phyloP scores from a whole-genome alignment of 2,797 vertebrate genomes.

The Naso thynnoides region DNA sequence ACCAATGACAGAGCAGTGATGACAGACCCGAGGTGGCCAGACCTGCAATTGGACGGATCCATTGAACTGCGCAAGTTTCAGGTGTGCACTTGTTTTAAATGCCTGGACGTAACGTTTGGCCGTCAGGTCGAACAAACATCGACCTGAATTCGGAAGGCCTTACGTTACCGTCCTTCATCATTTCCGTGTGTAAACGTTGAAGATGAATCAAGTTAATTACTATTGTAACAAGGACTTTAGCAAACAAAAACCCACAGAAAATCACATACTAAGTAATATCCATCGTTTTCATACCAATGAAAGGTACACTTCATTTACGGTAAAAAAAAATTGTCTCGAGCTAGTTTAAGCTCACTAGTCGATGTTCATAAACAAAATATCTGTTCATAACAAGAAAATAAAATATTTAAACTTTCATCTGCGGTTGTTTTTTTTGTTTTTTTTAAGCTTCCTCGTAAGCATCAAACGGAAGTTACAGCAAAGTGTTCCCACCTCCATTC shows the following conservation, averaged over 20 bases:
- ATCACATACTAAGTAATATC: not conserved
- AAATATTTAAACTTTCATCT: too few species aligned
- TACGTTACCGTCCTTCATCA: too few species aligned
- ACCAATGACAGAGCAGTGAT: slow-evolving; percentile 35
- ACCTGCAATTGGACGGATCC: not conserved
- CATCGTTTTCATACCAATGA: not conserved
- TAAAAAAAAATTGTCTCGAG: not conserved
- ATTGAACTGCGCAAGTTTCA: slow-evolving; percentile 22
- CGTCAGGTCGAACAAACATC: not conserved
- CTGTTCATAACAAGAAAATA: too few species aligned
- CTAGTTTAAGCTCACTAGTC: not conserved
- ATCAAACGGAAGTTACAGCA: not conserved
- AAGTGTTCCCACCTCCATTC: not conserved
- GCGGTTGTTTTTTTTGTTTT: not conserved
- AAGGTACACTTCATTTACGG: not conserved
- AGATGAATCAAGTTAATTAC: not conserved
- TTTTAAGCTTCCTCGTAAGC: not conserved
- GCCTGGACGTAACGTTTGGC: not conserved
- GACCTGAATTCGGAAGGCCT: too few species aligned
- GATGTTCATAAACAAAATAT: not conserved
- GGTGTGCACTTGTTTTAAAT: slow-evolving; percentile 8
- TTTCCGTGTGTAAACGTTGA: too few species aligned
- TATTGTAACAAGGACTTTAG: not conserved
- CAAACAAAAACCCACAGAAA: not conserved
- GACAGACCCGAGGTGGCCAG: not conserved